These are phyloP conservation scores for Actenoides hombroni DNA, from an alignment of 2,113 vertebrate species.

Conservation along the genomic window DNA sequence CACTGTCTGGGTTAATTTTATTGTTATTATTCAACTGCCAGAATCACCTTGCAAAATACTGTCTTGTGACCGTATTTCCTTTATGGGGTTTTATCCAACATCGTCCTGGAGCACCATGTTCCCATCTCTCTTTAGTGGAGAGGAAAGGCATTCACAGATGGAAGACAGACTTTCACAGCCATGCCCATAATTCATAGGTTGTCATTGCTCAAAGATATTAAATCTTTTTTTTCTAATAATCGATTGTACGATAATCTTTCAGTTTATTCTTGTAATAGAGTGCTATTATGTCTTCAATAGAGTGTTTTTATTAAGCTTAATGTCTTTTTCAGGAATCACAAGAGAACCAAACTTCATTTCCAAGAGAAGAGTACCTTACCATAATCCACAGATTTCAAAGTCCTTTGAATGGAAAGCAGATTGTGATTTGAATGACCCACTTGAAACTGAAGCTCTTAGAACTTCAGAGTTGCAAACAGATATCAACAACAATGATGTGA, in stretches of 20 bases:
- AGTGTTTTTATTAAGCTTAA: neutral
- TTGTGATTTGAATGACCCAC: neutral
- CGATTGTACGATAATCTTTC: neutral
- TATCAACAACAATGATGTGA: slow-evolving; percentile 19
- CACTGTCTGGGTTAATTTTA: neutral
- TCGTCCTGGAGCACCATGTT: neutral
- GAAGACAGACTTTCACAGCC: neutral
- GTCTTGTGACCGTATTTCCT: neutral
- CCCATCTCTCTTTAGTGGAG: neutral
- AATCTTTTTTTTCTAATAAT: neutral
- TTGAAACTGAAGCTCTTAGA: slow-evolving; percentile 16
- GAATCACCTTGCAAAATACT: neutral
- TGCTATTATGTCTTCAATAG: neutral
- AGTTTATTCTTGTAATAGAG: neutral
- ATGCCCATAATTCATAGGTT: neutral
- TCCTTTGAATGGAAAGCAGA: slow-evolving; percentile 79
- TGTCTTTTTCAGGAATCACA: slow-evolving; percentile 75
- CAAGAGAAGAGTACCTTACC: slow-evolving; percentile 80
- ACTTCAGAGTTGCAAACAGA: slow-evolving; percentile 6
- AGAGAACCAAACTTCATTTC: slow-evolving; percentile 86
- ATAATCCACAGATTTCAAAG: slow-evolving; percentile 76
- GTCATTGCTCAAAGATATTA: neutral
- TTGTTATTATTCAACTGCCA: neutral
- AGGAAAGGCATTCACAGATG: neutral
- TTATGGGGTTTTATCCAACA: neutral